Base-by-base conservation (phyloP, 2,888 invertebrate genomes). In the Bellardia pandia region DNA sequence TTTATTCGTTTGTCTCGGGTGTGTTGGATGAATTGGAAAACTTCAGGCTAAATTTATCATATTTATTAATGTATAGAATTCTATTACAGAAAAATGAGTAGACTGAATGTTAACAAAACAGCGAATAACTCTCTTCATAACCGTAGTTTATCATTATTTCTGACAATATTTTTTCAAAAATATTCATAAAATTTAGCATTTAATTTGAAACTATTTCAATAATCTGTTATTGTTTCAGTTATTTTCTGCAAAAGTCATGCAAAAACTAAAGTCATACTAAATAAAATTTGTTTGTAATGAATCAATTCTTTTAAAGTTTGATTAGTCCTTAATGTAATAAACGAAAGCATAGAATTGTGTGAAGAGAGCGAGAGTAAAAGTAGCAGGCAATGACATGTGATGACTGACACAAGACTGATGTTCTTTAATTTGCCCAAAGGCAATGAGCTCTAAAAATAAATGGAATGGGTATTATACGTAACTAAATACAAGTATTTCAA, bases 391-490 rank as follows among this genome's bases (percentile, higher is more conserved):
- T 86, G 82, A 75, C 86, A 86, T 86, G 83, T 86, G 84, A 86
- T 86, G 86, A 76, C 76, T 84, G 83, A 62, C 86, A 86, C 58
- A 84, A 80, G 76, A 77, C 80, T 84, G 76, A 80, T 86, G 86
- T 86, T 75, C 2, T 64, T 66, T 76, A 30, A 16, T 69, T 76
- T 71, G 62, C 4, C 68, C 64, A 83, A 77, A 83, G n/a, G 69
- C 69, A 77, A n/a, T 64, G 62, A 56, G 42, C 42, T 64, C 37
- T 42, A n/a, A 62, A 76, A 77, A 56, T 69, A 76, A 81, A 74
- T 53, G 68, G 66, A 42, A 40, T 56, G 58, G 45, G 33, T 66
- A 42, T 64, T 64, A 30, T 14, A 3, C n/a, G 11, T 56, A 56
- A n/a, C 56, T 56, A 56, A 16, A 64, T n/a, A 8, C 33, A 6